phyloP scores from a whole-genome alignment of 2,888 invertebrate genomes.

The Ormia ochracea region DNA sequence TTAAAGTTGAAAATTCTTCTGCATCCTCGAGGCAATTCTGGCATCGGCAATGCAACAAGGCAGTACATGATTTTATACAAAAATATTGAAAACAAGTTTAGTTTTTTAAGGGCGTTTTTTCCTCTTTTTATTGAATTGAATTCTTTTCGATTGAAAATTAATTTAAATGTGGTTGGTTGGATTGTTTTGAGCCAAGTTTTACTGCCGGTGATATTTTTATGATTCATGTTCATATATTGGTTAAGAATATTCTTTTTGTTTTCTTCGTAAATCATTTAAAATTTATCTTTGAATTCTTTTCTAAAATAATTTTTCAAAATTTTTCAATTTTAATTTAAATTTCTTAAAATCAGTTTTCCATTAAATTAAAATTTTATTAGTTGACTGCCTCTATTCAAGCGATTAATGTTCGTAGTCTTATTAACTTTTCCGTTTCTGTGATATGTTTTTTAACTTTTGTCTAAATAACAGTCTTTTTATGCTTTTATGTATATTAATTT shows the following conservation, averaged over 20 bases:
- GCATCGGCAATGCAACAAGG: no score
- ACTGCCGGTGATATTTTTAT: neutral
- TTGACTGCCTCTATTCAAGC: neutral
- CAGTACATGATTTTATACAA: neutral
- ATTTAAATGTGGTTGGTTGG: slow-evolving; percentile 20
- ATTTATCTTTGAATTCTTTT: no score
- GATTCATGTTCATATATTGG: slow-evolving; percentile 1
- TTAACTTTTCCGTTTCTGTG: neutral
- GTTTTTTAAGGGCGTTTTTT: slow-evolving; percentile 13
- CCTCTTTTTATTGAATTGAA: slow-evolving; percentile 9
- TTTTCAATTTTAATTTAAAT: slow-evolving; percentile 4
- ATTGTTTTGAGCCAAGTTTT: slow-evolving; percentile 11
- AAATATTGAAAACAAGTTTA: neutral
- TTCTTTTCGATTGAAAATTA: slow-evolving; percentile 27
- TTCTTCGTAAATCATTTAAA: no score
- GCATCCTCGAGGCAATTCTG: neutral
- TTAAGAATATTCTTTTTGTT: neutral
- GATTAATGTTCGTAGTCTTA: neutral
- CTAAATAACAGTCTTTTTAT: slow-evolving; percentile 3
- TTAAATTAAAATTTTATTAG: slow-evolving; percentile 2
- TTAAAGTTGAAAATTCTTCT: neutral
- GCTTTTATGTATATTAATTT: slow-evolving; percentile 16
- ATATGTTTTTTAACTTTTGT: neutral
- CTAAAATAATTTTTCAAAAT: slow-evolving; percentile 31
- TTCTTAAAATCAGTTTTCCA: neutral